Evolutionary conservation across 2,797 vertebrate genomes (phyloP).

Genomic region (Borostomias antarcticus): DNA sequence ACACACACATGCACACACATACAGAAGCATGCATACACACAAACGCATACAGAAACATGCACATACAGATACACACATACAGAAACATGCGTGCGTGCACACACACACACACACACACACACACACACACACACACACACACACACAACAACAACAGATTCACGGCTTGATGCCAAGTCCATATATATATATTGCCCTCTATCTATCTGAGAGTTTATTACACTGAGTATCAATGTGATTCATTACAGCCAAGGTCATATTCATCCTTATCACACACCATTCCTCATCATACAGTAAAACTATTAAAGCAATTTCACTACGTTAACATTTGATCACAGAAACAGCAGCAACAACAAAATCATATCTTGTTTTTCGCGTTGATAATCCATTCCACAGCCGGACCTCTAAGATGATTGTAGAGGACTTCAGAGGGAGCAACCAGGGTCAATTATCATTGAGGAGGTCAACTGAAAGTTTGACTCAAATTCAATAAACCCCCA

Average conservation of each 20-base stretch:
- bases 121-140: not conserved
- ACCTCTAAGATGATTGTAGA: too few relatives aligned
- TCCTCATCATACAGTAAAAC: conserved; percentile 35
- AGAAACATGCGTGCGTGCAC: not conserved
- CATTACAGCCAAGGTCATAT: conserved; percentile 51
- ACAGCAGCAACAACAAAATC: not conserved
- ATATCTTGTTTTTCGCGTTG: not conserved
- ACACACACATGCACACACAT: not conserved
- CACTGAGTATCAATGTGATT: conserved; percentile 75
- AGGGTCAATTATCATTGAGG: not conserved
- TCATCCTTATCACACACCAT: conserved; percentile 45
- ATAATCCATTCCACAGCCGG: not conserved
- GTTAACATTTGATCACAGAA: not conserved
- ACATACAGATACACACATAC: not conserved
- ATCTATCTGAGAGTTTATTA: conserved; percentile 77
- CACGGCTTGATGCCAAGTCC: not conserved
- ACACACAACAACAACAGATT: not conserved
- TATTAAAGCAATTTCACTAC: not conserved
- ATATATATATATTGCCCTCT: conserved; percentile 44
- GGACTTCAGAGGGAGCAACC: not conserved
- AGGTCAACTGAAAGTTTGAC: not conserved
- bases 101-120: too few relatives aligned
- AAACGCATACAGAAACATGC: not conserved
- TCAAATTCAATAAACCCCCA: too few relatives aligned
- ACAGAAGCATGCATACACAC: not conserved